Percentiles rank a stretch among this genome's conserved stretches.
These are phyloP conservation scores for Ambastaia sidthimunki DNA, from an alignment of 2,797 vertebrate species.

Conservation along the genomic window DNA sequence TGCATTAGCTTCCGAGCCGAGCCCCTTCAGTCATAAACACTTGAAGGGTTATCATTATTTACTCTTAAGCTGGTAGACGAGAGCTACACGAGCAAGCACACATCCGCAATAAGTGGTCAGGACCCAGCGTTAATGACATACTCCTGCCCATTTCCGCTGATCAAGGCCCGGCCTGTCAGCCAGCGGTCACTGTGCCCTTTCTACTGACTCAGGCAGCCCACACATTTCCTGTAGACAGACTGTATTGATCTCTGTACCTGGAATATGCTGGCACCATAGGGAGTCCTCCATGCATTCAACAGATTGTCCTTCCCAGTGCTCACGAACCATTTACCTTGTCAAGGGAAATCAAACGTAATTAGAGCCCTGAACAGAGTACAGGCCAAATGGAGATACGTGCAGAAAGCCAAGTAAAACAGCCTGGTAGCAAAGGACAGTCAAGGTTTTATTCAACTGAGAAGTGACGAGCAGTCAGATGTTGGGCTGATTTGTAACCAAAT, in stretches of 20 bases:
- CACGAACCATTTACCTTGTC: constrained; percentile 86
- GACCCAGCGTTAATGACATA: constrained; percentile 57
- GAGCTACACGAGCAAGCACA: constrained; percentile 28
- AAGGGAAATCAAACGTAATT: constrained; percentile 70
- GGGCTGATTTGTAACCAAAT: constrained; percentile 14
- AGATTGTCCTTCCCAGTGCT: constrained; percentile 88
- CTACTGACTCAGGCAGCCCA: constrained; percentile 63
- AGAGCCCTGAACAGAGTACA: constrained; percentile 70
- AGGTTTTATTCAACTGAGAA: constrained; percentile 44
- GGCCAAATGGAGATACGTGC: constrained; percentile 52
- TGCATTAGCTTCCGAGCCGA: constrained; percentile 49
- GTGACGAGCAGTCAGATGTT: constrained; percentile 54
- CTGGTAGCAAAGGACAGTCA: constrained; percentile 45
- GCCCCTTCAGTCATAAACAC: constrained; percentile 59
- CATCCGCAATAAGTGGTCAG: constrained; percentile 62
- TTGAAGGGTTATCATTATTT: constrained; percentile 62
- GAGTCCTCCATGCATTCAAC: constrained; percentile 86
- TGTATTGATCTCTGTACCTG: constrained; percentile 75
- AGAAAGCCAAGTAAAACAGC: constrained; percentile 58
- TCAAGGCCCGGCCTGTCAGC: constrained; percentile 70
- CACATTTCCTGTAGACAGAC: constrained; percentile 72
- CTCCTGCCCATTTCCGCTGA: constrained; percentile 77
- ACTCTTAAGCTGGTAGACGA: constrained; percentile 54
- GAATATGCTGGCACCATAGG: constrained; percentile 87
- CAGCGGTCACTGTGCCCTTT: constrained; percentile 75